Conservation (phyloP, 2,888 invertebrate species). For the Nezara viridula region DNA sequence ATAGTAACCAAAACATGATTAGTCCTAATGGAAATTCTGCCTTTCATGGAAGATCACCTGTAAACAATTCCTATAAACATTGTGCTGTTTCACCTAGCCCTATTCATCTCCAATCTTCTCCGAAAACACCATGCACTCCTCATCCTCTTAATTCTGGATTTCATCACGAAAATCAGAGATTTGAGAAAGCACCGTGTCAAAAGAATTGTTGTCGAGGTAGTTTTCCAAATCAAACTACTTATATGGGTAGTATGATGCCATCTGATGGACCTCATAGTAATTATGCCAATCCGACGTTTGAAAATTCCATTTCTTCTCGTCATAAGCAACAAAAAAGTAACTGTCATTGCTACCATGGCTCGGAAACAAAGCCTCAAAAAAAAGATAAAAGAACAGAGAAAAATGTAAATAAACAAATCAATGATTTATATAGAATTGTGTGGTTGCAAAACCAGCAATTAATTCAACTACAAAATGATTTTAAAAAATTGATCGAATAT, state of each 20-base stretch:
- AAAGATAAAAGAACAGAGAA: constrained; percentile 44
- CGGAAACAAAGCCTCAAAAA: constrained; percentile 8
- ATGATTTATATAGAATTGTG: constrained; percentile 57
- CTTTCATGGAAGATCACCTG: not conserved
- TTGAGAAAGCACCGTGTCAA: constrained; percentile 27
- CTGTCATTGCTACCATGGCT: constrained; percentile 8
- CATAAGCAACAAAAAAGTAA: not conserved
- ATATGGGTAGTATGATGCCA: not conserved
- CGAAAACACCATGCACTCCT: not conserved
- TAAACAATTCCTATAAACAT: constrained; percentile 13
- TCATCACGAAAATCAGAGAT: constrained; percentile 1
- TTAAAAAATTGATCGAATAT: constrained; percentile 52
- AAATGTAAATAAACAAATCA: constrained; percentile 52
- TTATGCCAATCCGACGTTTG: not conserved
- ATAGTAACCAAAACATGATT: constrained; percentile 1
- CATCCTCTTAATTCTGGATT: not conserved
- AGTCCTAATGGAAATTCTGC: not conserved
- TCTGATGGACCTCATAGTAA: not conserved
- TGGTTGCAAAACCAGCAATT: constrained; percentile 55
- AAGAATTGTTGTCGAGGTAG: not conserved
- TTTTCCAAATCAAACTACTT: not conserved
- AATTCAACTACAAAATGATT: constrained; percentile 51
- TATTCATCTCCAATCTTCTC: not conserved
- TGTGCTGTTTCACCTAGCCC: not conserved
- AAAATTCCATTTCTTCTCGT: not conserved